A percentile compares a stretch with the other conserved stretches of the same genome.
These are phyloP conservation scores for Athalia cordata DNA, from an alignment of 2,888 invertebrate genomes.

Conservation along the genomic window DNA sequence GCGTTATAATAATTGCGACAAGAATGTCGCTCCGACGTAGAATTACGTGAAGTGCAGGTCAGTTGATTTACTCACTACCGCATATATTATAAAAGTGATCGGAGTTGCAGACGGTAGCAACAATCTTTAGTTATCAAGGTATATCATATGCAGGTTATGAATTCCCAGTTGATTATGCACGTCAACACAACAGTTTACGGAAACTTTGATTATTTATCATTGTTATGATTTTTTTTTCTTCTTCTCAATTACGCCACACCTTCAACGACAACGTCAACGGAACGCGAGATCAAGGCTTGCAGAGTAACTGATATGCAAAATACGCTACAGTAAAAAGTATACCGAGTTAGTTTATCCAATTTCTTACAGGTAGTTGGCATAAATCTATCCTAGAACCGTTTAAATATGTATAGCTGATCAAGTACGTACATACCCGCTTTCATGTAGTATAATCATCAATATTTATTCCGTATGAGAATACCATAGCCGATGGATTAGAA, in stretches of 20 bases:
- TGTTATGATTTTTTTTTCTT: neutral
- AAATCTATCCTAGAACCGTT: neutral
- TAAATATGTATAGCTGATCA: neutral
- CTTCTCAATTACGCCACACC: slow-evolving; percentile 29
- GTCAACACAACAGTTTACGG: neutral
- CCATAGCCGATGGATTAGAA: neutral
- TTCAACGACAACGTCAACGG: neutral
- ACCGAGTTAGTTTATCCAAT: neutral
- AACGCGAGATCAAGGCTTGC: slow-evolving; percentile 28
- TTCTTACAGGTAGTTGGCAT: neutral
- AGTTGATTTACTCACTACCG: too few species aligned
- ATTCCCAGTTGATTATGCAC: slow-evolving; percentile 15
- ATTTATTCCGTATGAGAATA: neutral
- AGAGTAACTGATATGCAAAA: slow-evolving; percentile 21
- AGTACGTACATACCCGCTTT: neutral
- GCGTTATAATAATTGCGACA: too few species aligned
- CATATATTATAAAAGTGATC: too few species aligned
- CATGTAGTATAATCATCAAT: neutral
- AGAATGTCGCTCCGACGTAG: too few species aligned
- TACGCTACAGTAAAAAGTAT: neutral
- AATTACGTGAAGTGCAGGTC: too few species aligned
- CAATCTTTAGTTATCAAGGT: too few species aligned
- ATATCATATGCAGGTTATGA: neutral
- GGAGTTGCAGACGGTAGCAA: too few species aligned
- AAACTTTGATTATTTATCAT: slow-evolving; percentile 4